Base-by-base conservation (phyloP, 2,888 invertebrate genomes). In the Cheilosia urbana region DNA sequence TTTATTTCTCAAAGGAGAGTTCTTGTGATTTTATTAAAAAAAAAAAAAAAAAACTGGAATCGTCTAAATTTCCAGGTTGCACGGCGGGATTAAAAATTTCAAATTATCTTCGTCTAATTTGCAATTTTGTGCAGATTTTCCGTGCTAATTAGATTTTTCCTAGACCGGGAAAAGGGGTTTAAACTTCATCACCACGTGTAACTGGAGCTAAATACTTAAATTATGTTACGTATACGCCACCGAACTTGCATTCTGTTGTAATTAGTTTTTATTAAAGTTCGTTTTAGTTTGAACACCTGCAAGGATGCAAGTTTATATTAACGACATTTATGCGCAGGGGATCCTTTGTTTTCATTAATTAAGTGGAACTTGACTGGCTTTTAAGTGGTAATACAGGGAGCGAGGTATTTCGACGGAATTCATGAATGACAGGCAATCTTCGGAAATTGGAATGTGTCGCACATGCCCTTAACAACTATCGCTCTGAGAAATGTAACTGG, bases 171-270 rank as follows among this genome's bases (percentile, higher is more conserved):
- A 19, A 15, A 15, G 34, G 34, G 49, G 49, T 49, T 66, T 11
- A n/a, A 66, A 66, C n/a, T 24, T 21, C 49, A 37, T 24, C 13
- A 17, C 24, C 19, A 45, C 53, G 53, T 62, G 30, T 17, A 63
- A 53, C 62, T 51, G n/a, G 42, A 53, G 51, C 42, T 21, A 24
- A 65, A 24, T 24, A 45, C 55, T 57, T 57, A 37, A 65, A 75
- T 49, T 57, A 57, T 65, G 57, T 75, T 77, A 69, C 62, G 62
- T 77, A 62, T 68, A 76, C 76, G 75, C 66, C 49, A 63, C 57
- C 49, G 57, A 17, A 19, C 42, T 40, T 30, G 53, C 51, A 66
- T 51, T 42, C 42, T 40, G 40, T 77, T 60, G 60, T 42, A 77
- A 69, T 62, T 47, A 62, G 55, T 68, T 69, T 62, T 62, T 37